Evolutionary conservation across 2,113 vertebrate species (phyloP).

Genomic region (Lota lota): DNA sequence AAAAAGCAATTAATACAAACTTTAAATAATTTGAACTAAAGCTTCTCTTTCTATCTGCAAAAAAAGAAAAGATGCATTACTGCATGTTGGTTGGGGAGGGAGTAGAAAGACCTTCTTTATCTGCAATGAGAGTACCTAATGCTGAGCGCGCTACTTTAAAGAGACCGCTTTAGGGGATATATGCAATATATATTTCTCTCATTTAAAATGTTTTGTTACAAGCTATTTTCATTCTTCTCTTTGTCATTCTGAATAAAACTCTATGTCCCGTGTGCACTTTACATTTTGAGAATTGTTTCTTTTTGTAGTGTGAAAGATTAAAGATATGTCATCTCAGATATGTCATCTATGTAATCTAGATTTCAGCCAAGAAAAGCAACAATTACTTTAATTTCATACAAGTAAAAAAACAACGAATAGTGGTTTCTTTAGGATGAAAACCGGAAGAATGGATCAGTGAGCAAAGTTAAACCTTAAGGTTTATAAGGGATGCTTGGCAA

Average conservation of each 20-base stretch:
- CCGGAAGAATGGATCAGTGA: too few species aligned
- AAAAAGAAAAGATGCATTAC: constrained; percentile 72
- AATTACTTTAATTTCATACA: neutral
- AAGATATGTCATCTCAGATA: neutral
- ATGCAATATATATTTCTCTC: constrained; percentile 36
- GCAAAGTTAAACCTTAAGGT: too few species aligned
- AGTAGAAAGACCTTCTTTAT: constrained; percentile 69
- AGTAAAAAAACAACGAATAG: too few species aligned
- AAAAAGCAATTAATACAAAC: constrained; percentile 81
- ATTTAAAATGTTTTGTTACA: constrained; percentile 41
- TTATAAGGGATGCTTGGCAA: too few species aligned
- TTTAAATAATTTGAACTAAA: constrained; percentile 80
- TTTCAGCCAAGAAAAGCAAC: too few species aligned
- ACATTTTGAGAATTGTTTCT: constrained; percentile 21
- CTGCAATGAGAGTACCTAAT: constrained; percentile 71
- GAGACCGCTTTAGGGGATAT: constrained; percentile 58
- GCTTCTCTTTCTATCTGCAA: constrained; percentile 72
- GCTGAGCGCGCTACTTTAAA: constrained; percentile 66
- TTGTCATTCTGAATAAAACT: constrained; percentile 46
- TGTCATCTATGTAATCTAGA: too few species aligned
- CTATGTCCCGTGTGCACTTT: constrained; percentile 44
- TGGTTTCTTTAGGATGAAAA: too few species aligned
- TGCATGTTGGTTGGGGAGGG: constrained; percentile 70
- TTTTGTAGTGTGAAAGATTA: too few species aligned
- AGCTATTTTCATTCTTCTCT: constrained; percentile 33